Base-by-base conservation (phyloP, 2,888 invertebrate genomes). In the Microchrysa polita region DNA sequence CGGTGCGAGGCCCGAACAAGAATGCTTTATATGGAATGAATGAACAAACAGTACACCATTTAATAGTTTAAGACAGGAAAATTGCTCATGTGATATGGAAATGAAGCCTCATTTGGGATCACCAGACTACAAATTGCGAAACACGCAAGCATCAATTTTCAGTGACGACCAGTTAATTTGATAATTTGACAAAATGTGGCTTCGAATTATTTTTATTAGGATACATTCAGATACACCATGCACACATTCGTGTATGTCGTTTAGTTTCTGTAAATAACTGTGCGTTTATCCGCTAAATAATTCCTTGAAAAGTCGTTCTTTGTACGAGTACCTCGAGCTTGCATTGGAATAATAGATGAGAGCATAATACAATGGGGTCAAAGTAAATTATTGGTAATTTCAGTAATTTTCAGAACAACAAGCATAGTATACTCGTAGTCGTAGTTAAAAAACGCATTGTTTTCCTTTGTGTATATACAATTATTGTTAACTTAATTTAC, bases 151-250 rank as follows among this genome's bases (percentile, higher is more conserved):
- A 42, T 18, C 42, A 27, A 60, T 22, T 42, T 69, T 55, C 60
- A 72, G 40, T 59, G 69, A 57, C 72, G 48, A 44, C 72, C 55
- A 23, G 72, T 60, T 72, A 72, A 72, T 72, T 72, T 72, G 72
- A 72, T 72, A 72, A 72, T 72, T 72, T 72, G 72, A 72, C 59
- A 72, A 72, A 72, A 72, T 72, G 72, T 57, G 72, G 72, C 60
- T 72, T 72, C 34, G 53, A 52, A 53, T 67, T 52, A 34, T 53
- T 48, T 65, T 65, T 9, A 12, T 34, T 27, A 34, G 27, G 7
- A 34, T 34, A 34, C n/a, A n/a, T n/a, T 14, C 40, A 67, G 52
- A 52, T 20, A 52, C 34, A 67, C 42, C n/a, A 5, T 42, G 9
- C 16, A 40, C n/a, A 34, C 40, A 61, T 61, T 9, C 10, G 59